These are phyloP conservation scores for Cotesia vestalis DNA, from an alignment of 1,140 invertebrate genomes.

Conservation along the genomic window DNA sequence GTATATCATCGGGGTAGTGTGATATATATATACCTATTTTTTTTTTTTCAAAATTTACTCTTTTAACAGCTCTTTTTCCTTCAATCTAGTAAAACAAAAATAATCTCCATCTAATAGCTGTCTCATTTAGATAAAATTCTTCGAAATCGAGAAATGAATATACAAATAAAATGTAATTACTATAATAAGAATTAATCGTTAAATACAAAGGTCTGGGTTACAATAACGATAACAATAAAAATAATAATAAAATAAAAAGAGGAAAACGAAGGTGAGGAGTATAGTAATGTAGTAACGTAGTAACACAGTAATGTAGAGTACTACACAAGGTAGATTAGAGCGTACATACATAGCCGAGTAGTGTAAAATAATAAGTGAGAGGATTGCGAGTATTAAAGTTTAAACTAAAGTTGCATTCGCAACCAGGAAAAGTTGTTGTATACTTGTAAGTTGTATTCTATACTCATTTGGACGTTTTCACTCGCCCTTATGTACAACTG, in stretches of 20 bases:
- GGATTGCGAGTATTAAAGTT: slow-evolving; percentile 28
- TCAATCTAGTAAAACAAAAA: too few species aligned
- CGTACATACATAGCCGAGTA: slow-evolving; percentile 26
- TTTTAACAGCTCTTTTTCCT: too few species aligned
- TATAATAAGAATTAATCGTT: too few species aligned
- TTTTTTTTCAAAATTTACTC: too few species aligned
- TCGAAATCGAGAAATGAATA: too few species aligned
- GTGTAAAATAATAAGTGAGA: slow-evolving; percentile 30
- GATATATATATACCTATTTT: neutral
- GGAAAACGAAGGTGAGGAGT: neutral
- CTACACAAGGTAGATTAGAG: slow-evolving; percentile 8
- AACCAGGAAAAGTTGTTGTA: slow-evolving; percentile 15
- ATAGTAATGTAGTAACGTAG: neutral
- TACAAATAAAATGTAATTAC: too few species aligned
- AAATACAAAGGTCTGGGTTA: too few species aligned
- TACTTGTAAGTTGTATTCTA: neutral
- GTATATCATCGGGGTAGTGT: slow-evolving; percentile 36
- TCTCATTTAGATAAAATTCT: too few species aligned
- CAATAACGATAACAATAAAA: neutral
- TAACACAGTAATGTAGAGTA: neutral
- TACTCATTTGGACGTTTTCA: slow-evolving; percentile 32
- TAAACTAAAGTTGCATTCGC: slow-evolving; percentile 29
- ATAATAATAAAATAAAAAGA: too few species aligned
- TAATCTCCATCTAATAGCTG: too few species aligned
- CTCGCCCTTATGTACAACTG: slow-evolving; percentile 23